Evolutionary conservation across 1,140 invertebrate species (phyloP), one percentile per base, ranked within the genome.

Genomic region (Babylonia areolata): DNA sequence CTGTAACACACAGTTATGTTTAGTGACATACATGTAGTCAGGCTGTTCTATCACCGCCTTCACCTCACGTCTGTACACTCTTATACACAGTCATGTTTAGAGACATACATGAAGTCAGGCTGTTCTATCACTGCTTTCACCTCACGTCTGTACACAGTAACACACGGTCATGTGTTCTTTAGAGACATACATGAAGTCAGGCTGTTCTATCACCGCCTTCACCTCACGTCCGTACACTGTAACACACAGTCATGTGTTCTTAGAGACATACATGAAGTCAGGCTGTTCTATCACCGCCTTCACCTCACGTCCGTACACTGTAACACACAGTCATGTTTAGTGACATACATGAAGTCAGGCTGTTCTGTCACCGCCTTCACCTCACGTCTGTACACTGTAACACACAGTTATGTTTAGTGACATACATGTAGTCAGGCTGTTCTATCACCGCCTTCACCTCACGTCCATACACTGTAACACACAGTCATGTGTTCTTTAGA

Each of bases 361-460:
- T 80, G 40, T 46, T 40, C 39, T 42, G 97, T 96, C 17, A 97
- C 95, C 0, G 98, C 97, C 91, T 96, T 96, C 12, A 99, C 97
- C 87, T 97, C 96, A 91, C 96, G 96, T 3, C 98, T 98, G 94
- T 98, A 96, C 82, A 96, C 97, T 97, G 93, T 87, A 81, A 81
- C 46, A 51, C 33, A 77, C 64, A n/a, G n/a, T n/a, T n/a, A n/a
- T n/a, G n/a, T n/a, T n/a, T n/a, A n/a, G n/a, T n/a, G n/a, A n/a
- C n/a, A n/a, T n/a, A n/a, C n/a, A n/a, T n/a, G n/a, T n/a, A n/a
- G n/a, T 2, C 40, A 46, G 97, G 97, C 80, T 96, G 96, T 90
- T 98, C 98, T 42, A 97, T 96, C 17, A 97, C 95, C 0, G 98
- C 97, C 91, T 96, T 96, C 12, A 99, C 97, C 87, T 97, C 96